Evolutionary conservation across 2,797 vertebrate genomes (phyloP).

Genomic region (Xyrichtys novacula): DNA sequence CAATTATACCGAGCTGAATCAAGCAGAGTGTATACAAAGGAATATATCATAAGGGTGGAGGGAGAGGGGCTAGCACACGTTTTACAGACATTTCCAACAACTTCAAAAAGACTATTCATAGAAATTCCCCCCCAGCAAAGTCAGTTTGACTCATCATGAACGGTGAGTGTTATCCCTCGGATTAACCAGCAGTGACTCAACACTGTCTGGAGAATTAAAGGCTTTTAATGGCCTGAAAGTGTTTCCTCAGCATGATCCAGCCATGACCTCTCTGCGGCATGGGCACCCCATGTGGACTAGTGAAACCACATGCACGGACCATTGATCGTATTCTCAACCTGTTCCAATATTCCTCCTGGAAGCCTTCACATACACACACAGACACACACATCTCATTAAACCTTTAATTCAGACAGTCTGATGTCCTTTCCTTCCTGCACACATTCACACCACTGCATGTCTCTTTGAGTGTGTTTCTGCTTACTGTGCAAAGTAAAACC

Average conservation of each 20-base stretch:
- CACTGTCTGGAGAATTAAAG: constrained; percentile 68
- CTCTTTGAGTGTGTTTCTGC: constrained; percentile 60
- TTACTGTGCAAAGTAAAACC: constrained; percentile 61
- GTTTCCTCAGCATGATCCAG: constrained; percentile 39
- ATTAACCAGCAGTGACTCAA: constrained; percentile 78
- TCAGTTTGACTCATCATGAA: constrained; percentile 68
- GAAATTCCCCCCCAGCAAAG: constrained; percentile 19
- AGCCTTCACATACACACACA: constrained; percentile 39
- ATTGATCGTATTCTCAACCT: constrained; percentile 34
- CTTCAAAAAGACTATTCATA: neutral
- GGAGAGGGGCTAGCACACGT: constrained; percentile 7
- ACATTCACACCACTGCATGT: constrained; percentile 41
- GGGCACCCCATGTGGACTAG: constrained; percentile 33
- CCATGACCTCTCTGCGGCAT: constrained; percentile 46
- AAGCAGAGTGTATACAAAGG: constrained; percentile 18
- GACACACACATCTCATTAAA: constrained; percentile 17
- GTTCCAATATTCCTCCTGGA: constrained; percentile 30
- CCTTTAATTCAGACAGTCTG: constrained; percentile 52
- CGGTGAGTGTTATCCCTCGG: constrained; percentile 70
- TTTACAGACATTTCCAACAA: constrained; percentile 22
- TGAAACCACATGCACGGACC: constrained; percentile 20
- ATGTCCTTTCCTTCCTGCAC: constrained; percentile 36
- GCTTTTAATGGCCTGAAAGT: constrained; percentile 51
- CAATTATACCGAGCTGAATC: constrained; percentile 35
- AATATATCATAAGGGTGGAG: constrained; percentile 34